Percentiles rank a stretch among this genome's conserved stretches.
Evolutionary conservation across 2,888 invertebrate genomes (phyloP).

Genomic region (Patella ulyssiponensis): DNA sequence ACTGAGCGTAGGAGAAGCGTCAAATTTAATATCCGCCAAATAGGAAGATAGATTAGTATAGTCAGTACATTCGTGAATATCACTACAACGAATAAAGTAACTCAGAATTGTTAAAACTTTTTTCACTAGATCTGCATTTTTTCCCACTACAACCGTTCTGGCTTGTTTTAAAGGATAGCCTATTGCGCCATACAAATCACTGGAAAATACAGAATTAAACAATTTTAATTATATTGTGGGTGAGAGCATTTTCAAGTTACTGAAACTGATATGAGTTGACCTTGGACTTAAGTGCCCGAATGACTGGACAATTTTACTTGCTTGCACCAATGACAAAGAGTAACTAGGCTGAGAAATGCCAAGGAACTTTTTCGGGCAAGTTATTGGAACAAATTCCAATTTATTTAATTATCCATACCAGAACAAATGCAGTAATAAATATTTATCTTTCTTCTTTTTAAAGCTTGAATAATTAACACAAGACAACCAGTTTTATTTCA

Average conservation of each 20-base stretch:
- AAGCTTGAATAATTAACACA: no score
- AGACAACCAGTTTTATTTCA: not conserved
- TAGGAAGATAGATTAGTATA: slow-evolving; percentile 45
- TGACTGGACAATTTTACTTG: no score
- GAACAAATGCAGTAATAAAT: not conserved
- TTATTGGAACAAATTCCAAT: no score
- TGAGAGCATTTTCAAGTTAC: no score
- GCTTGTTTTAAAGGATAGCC: slow-evolving; percentile 85
- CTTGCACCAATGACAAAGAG: no score
- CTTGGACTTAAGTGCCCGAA: no score
- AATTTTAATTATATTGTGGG: slow-evolving; percentile 20
- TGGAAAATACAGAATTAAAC: slow-evolving; percentile 46
- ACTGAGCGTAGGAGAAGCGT: slow-evolving; percentile 45
- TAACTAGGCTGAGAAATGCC: no score
- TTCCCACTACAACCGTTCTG: slow-evolving; percentile 81
- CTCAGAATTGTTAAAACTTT: slow-evolving; percentile 84
- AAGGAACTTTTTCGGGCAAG: no score
- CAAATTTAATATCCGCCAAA: slow-evolving; percentile 46
- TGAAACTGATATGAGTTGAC: no score
- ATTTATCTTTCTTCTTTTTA: not conserved
- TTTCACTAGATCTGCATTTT: slow-evolving; percentile 79
- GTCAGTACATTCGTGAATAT: slow-evolving; percentile 75
- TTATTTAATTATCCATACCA: not conserved
- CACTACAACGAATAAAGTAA: slow-evolving; percentile 89
- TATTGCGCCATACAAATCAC: slow-evolving; percentile 87